Evolutionary conservation across 2,113 vertebrate genomes (phyloP), one percentile per base, ranked within the genome.

Genomic region (Spheniscus mendiculus): DNA sequence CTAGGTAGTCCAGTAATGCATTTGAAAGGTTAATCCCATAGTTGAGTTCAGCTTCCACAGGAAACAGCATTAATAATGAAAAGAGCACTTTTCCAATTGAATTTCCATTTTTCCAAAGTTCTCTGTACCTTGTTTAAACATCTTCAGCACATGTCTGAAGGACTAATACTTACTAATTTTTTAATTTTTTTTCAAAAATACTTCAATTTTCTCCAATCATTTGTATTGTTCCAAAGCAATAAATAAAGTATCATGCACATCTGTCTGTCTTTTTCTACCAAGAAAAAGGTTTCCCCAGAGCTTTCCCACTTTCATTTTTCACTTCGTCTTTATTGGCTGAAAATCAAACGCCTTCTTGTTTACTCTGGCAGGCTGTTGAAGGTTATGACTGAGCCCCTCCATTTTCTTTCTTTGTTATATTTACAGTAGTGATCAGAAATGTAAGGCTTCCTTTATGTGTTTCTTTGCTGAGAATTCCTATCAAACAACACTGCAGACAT

Each of bases 281-380:
- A 96, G 78, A 82, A 86, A 55, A 94, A 79, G 21, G 56, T 87
- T 56, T 94, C 29, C 56, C 30, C 81, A 65, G 66, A 90, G 53
- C 40, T 91, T 84, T 91, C 82, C 65, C 70, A 89, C 62, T 94
- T 97, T 79, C 36, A 76, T 93, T 91, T 90, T 97, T 90, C 62
- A 90, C 73, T 94, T 95, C 4, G 22, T 93, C 78, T 93, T 90
- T 93, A 44, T 80, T 93, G 92, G 85, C 92, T 95, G 90, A 93
- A 86, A 85, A 93, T 76, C 91, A 97, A 88, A 94, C 1, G 29
- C 93, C 72, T 94, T 61, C 91, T 89, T 95, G 90, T 97, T 97
- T 94, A 93, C 61, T 95, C 90, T 95, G 87, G 87, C 89, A 89
- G 89, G n/a, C 81, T 83, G 67, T n/a, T 87, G 87, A 91, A 82